Evolutionary conservation across 1,140 invertebrate species (phyloP).

Genomic region (Aphis craccivora): DNA sequence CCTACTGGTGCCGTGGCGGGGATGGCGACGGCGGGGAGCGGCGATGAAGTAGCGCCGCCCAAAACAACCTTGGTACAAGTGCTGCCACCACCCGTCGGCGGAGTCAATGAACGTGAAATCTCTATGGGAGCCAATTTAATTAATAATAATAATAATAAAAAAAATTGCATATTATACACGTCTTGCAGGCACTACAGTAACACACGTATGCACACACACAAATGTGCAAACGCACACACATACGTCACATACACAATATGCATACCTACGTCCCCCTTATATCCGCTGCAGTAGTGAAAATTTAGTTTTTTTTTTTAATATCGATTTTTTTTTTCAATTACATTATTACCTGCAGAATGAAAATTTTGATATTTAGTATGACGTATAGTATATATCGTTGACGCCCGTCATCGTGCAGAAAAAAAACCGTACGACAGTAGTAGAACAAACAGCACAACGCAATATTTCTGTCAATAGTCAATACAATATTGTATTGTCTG

Average conservation of each 20-base stretch:
- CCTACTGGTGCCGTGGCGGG: not conserved
- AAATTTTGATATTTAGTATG: not conserved
- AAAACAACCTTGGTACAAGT: conserved; percentile 54
- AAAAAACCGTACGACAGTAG: not conserved
- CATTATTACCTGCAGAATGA: not conserved
- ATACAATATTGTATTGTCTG: not conserved
- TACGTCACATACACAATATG: too few relatives aligned
- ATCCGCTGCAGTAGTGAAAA: too few relatives aligned
- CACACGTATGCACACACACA: not conserved
- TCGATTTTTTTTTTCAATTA: not conserved
- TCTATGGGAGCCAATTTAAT: conserved; percentile 38
- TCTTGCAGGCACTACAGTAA: not conserved
- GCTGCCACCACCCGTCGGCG: conserved; percentile 47
- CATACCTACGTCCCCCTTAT: not conserved
- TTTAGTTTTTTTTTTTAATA: not conserved
- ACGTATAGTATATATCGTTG: not conserved
- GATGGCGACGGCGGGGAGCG: not conserved
- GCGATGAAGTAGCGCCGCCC: conserved; percentile 28
- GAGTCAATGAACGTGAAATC: conserved; percentile 53
- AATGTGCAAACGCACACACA: not conserved
- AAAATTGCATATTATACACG: conserved; percentile 20
- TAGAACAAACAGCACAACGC: not conserved
- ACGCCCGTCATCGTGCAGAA: not conserved
- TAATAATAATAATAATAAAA: conserved; percentile 35
- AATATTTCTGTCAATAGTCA: not conserved